Base-by-base conservation (phyloP, 2,113 vertebrate species). In the Chamaea fasciata region DNA sequence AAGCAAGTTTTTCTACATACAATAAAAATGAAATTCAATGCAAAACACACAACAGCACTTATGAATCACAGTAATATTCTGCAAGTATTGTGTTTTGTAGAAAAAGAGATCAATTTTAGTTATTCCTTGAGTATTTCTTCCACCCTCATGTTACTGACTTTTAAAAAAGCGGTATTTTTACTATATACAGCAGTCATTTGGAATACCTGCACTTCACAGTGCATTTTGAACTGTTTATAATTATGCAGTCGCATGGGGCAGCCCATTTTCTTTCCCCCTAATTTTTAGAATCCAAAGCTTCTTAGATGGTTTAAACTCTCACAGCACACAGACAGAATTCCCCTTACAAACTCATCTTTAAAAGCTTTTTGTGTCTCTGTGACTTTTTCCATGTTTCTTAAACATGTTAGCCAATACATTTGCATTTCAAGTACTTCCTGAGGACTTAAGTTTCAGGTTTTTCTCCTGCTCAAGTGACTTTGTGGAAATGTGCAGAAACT, bases 161-260 rank as follows among this genome's bases (percentile, higher is more conserved):
- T 33, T 31, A 41, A 89, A 81, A 77, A 78, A 67, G 41, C 41
- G 57, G 49, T 39, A 74, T 33, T 87, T 87, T 87, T 81, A 70
- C 12, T 60, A n/a, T 10, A 21, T 60, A 84, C 22, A 81, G 23
- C 33, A 52, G 10, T 47, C 21, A 41, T n/a, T 62, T 71, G 59
- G 67, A 87, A 83, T n/a, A 62, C 3, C 17, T 7, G 9, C 24
- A 78, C 16, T 70, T 55, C 62, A 78, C 20, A 87, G 46, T 67
- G 9, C 5, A 50, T 67, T 55, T 60, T 33, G 23, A 91, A 57
- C 30, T 67, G 33, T 15, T 86, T 63, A 55, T 28, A 83, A 20
- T 11, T 56, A 44, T 42, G 31, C 1, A 2, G 12, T 21, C 53
- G 20, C 33, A 49, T 6, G 13, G 0, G 0, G 8, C 42, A 68